These are phyloP conservation scores for Pelochelys cantorii DNA, from an alignment of 2,797 vertebrate species.

Conservation along the genomic window DNA sequence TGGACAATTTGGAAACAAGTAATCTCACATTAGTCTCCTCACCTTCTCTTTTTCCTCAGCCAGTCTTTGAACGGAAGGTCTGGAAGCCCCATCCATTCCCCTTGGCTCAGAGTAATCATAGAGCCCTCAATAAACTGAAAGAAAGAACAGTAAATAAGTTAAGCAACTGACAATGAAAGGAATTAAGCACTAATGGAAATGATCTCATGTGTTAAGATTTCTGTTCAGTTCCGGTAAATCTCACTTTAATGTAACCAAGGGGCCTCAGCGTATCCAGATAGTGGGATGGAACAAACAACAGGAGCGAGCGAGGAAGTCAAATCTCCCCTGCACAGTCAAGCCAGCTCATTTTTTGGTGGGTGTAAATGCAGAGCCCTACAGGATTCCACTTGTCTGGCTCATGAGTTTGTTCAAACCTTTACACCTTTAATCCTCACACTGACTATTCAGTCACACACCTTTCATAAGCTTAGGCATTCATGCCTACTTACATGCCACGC, in stretches of 20 bases:
- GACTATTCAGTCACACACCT: neutral
- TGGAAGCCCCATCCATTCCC: slow-evolving; percentile 88
- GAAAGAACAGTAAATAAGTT: neutral
- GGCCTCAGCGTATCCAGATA: neutral
- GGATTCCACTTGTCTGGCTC: neutral
- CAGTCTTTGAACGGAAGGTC: slow-evolving; percentile 85
- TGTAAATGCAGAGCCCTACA: neutral
- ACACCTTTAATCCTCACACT: neutral
- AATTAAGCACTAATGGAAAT: neutral
- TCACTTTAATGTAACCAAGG: neutral
- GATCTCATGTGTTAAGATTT: neutral
- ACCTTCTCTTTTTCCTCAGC: slow-evolving; percentile 83
- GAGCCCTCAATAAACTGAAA: slow-evolving; percentile 85
- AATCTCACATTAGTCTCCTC: neutral
- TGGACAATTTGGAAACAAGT: neutral
- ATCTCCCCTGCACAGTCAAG: neutral
- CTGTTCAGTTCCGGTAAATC: neutral
- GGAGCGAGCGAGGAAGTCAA: neutral
- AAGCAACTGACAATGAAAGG: neutral
- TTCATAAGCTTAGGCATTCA: neutral
- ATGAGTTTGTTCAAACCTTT: neutral
- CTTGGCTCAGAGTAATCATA: slow-evolving; percentile 85
- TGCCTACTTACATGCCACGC: slow-evolving; percentile 84
- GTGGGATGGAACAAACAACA: neutral
- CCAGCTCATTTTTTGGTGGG: neutral